Conservation (phyloP, 2,113 vertebrate genomes). For the Microcebus lehilahytsara region DNA sequence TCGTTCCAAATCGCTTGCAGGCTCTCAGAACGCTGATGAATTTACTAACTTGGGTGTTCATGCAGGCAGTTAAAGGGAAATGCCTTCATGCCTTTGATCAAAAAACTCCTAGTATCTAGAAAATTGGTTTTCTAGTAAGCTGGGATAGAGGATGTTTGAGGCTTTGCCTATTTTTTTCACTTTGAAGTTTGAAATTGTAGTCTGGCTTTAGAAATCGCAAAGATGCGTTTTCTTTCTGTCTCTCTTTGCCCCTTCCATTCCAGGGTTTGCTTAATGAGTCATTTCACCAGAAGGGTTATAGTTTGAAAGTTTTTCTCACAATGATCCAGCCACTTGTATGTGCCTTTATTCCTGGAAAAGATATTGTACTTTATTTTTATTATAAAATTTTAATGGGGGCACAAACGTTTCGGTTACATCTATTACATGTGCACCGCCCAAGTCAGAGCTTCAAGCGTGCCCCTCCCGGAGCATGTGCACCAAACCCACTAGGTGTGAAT, state of each 20-base stretch:
- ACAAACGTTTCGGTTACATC: too few relatives aligned
- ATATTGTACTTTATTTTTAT: neutral
- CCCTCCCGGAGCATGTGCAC: too few relatives aligned
- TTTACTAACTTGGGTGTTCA: neutral
- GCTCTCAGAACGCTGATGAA: slow-evolving; percentile 25
- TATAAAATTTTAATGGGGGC: too few relatives aligned
- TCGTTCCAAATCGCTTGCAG: slow-evolving; percentile 30
- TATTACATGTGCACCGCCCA: too few relatives aligned
- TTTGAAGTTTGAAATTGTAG: slow-evolving; percentile 4
- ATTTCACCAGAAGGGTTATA: neutral
- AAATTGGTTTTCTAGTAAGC: slow-evolving; percentile 47
- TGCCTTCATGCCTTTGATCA: neutral
- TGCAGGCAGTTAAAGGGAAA: neutral
- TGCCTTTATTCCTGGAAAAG: neutral
- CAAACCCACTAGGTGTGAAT: too few relatives aligned
- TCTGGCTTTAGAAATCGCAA: slow-evolving; percentile 5
- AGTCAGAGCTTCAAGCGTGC: too few relatives aligned
- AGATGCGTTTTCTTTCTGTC: neutral
- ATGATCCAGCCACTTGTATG: neutral
- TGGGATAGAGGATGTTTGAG: neutral
- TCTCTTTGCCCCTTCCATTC: neutral
- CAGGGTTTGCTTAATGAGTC: neutral
- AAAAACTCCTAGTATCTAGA: slow-evolving; percentile 16
- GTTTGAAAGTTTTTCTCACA: neutral
- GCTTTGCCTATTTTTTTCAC: slow-evolving; percentile 5